These are phyloP conservation scores for Notothenia coriiceps DNA, from an alignment of 2,113 vertebrate genomes.

Conservation along the genomic window DNA sequence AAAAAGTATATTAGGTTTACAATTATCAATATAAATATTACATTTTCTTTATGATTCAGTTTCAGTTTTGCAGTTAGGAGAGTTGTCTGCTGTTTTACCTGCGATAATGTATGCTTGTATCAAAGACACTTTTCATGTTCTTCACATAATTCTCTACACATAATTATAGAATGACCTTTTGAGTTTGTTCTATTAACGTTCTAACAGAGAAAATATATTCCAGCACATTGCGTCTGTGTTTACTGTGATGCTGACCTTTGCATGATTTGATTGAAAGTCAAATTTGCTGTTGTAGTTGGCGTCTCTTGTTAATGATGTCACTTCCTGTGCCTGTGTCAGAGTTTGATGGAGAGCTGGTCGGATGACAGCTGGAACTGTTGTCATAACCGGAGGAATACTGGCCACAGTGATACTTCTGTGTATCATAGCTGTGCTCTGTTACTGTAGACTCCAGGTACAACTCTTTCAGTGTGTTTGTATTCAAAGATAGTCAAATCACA, in stretches of 20 bases:
- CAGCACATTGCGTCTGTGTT: neutral
- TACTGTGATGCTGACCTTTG: constrained; percentile 25
- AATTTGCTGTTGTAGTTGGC: neutral
- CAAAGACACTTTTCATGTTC: neutral
- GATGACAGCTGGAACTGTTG: constrained; percentile 99
- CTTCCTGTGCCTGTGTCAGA: constrained; percentile 79
- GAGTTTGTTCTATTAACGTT: neutral
- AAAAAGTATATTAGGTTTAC: neutral
- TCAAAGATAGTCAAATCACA: neutral
- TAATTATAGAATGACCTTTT: constrained; percentile 32
- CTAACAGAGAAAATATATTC: neutral
- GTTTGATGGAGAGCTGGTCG: constrained; percentile 98
- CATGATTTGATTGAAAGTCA: constrained; percentile 16
- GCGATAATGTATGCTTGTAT: neutral
- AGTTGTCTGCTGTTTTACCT: neutral
- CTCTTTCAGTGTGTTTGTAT: neutral
- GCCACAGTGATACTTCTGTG: constrained; percentile 98
- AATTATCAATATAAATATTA: neutral
- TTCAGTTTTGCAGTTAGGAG: neutral
- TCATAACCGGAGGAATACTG: constrained; percentile 99
- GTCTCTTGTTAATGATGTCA: constrained; percentile 38
- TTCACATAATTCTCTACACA: neutral
- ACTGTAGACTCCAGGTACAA: constrained; percentile 97
- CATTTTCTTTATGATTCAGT: neutral
- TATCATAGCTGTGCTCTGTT: constrained; percentile 98